Percentiles rank a stretch among this genome's conserved stretches.
Conservation (phyloP, 2,113 vertebrate species). For the Bos taurus region ARS-UCD2.0 NC_037347.1:9402501-9403000, state of each 20-base stretch:
- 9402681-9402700: constrained; percentile 53
- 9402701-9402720: constrained; percentile 64
- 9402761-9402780: constrained; percentile 22
- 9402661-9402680: constrained; percentile 54
- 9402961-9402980: constrained; percentile 69
- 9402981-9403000: constrained; percentile 65
- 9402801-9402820: constrained; percentile 7
- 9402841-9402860: constrained; percentile 49
- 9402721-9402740: constrained; percentile 54
- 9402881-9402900: constrained; percentile 68
- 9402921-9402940: constrained; percentile 68
- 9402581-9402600: constrained; percentile 78
- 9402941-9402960: constrained; percentile 70
- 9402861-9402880: constrained; percentile 26
- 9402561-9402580: constrained; percentile 78
- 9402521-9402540: constrained; percentile 76
- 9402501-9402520: constrained; percentile 78
- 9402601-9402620: constrained; percentile 81
- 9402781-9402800: constrained; percentile 35
- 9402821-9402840: constrained; percentile 56
- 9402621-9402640: constrained; percentile 77
- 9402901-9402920: constrained; percentile 43
- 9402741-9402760: constrained; percentile 40
- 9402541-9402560: constrained; percentile 78
- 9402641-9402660: constrained; percentile 66